Evolutionary conservation across 2,113 vertebrate species (phyloP).

Genomic region (Cyanistes caeruleus): DNA sequence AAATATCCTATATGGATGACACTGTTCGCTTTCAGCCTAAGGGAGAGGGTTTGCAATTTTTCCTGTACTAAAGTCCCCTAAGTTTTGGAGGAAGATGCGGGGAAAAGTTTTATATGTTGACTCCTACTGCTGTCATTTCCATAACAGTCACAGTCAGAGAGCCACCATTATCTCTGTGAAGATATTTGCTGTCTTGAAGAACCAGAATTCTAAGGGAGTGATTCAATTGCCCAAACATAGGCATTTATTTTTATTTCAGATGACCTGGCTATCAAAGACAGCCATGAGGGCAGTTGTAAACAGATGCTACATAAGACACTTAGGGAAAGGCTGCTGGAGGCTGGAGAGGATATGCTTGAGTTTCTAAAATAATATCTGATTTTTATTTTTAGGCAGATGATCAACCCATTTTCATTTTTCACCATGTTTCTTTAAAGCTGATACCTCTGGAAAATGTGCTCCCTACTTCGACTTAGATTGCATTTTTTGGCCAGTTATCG

Average conservation of each 20-base stretch:
- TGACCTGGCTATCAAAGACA: neutral
- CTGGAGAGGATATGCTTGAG: neutral
- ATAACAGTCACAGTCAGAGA: neutral
- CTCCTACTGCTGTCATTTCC: neutral
- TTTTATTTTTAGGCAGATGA: neutral
- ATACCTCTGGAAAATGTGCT: neutral
- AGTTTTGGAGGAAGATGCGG: neutral
- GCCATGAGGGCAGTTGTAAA: fast-evolving
- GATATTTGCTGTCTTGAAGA: neutral
- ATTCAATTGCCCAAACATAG: neutral
- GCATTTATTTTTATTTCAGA: neutral
- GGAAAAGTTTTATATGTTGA: neutral
- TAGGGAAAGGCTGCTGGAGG: neutral
- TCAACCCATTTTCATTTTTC: neutral
- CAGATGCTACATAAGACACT: neutral
- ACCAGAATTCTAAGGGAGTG: neutral
- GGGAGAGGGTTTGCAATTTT: neutral
- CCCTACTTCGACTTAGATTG: neutral
- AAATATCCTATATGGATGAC: neutral
- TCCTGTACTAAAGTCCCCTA: neutral
- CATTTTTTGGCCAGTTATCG: neutral
- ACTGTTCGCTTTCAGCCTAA: neutral
- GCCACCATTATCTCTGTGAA: neutral
- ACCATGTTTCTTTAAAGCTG: neutral
- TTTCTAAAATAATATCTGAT: neutral